Evolutionary conservation across 2,888 invertebrate genomes (phyloP).

Genomic region (Nebria brevicollis): DNA sequence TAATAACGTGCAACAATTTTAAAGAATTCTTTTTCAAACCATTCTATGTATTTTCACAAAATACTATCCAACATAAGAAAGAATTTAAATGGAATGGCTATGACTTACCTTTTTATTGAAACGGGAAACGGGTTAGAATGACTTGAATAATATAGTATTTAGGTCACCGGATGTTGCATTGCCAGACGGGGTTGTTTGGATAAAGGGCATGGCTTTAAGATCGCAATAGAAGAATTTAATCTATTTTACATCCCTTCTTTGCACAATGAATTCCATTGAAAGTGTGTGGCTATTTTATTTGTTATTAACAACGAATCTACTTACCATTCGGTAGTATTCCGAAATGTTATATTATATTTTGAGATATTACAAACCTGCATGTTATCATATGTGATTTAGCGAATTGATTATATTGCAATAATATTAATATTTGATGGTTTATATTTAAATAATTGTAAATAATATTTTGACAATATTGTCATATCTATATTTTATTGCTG

Average conservation of each 20-base stretch:
- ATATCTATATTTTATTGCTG: not conserved
- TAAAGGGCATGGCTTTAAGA: slow-evolving; percentile 27
- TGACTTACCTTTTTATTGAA: not conserved
- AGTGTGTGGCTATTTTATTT: slow-evolving; percentile 25
- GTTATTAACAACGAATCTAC: slow-evolving; percentile 13
- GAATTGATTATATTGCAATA: not conserved
- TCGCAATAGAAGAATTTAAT: slow-evolving; percentile 40
- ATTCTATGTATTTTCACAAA: not conserved
- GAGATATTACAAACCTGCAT: not conserved
- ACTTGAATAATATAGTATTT: not conserved
- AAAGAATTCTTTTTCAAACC: not conserved
- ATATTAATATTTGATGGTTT: not conserved
- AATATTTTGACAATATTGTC: not conserved
- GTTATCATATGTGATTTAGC: not conserved
- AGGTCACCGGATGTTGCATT: slow-evolving; percentile 2
- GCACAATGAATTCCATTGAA: slow-evolving; percentile 30
- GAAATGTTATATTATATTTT: not conserved
- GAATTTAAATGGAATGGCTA: not conserved
- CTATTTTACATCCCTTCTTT: slow-evolving; percentile 33
- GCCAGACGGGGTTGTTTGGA: slow-evolving; percentile 19
- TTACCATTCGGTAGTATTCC: not conserved
- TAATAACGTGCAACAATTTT: too few species aligned
- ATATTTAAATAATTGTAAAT: not conserved
- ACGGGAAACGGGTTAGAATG: not conserved
- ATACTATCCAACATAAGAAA: not conserved